Conservation (phyloP, 2,888 invertebrate genomes). For the Limnephilus lunatus region DNA sequence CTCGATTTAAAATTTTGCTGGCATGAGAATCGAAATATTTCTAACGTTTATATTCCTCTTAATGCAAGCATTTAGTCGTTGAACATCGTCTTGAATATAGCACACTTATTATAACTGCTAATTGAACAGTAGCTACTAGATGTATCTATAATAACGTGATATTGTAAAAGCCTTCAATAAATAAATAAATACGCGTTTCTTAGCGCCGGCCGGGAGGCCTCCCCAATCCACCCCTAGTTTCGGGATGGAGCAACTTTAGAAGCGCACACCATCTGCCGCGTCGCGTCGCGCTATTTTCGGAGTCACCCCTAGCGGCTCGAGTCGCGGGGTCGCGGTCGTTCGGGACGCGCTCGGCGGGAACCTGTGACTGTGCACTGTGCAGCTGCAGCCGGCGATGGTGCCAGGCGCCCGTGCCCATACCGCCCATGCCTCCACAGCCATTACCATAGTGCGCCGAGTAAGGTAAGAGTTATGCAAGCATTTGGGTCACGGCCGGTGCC, state of each 20-base stretch:
- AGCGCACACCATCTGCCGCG: not conserved
- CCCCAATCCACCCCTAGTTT: not conserved
- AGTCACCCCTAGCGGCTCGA: not conserved
- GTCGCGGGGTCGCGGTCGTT: not conserved
- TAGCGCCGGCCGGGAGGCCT: not conserved
- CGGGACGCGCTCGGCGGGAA: not conserved
- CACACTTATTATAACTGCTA: not conserved
- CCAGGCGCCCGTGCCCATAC: not conserved
- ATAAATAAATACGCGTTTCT: not conserved
- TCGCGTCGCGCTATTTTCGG: not conserved
- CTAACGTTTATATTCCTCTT: too few species aligned
- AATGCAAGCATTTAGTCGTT: too few species aligned
- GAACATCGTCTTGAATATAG: too few species aligned
- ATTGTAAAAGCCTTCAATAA: too few species aligned
- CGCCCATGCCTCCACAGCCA: not conserved
- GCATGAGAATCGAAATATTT: too few species aligned
- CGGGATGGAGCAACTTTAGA: too few species aligned
- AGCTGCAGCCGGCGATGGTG: not conserved
- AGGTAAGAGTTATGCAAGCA: constrained; percentile 58
- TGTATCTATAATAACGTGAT: too few species aligned
- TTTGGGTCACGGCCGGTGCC: constrained; percentile 66
- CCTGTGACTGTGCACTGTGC: not conserved
- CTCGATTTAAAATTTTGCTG: too few species aligned
- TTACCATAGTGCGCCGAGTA: constrained; percentile 6
- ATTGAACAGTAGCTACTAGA: too few species aligned